Conservation (phyloP, 2,113 vertebrate species). For the Leptosomus discolor region DNA sequence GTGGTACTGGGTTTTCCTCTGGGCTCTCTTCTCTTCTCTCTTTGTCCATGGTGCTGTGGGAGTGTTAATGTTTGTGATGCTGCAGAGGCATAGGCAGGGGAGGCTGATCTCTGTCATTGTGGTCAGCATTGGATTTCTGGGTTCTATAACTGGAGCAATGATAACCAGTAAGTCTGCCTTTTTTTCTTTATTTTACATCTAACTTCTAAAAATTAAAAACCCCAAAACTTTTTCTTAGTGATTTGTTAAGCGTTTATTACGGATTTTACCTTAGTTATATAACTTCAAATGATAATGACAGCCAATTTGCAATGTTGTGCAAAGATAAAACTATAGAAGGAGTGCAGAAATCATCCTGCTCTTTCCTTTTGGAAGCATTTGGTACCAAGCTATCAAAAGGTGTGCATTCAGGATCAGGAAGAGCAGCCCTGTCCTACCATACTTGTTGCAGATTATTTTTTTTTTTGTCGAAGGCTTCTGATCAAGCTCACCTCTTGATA, state of each 20-base stretch:
- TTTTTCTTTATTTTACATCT: not conserved
- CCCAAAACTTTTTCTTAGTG: not conserved
- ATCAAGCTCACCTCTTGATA: not conserved
- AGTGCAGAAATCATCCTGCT: not conserved
- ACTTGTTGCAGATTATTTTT: not conserved
- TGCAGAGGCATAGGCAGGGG: conserved; percentile 92
- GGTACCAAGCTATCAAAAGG: not conserved
- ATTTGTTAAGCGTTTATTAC: not conserved
- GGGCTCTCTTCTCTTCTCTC: conserved; percentile 98
- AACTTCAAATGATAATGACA: not conserved
- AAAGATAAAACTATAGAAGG: not conserved
- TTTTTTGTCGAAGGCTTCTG: not conserved
- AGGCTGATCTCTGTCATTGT: conserved; percentile 92
- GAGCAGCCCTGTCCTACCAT: not conserved
- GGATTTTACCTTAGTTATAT: not conserved
- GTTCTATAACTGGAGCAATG: conserved; percentile 90
- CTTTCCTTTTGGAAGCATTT: not conserved
- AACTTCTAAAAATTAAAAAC: not conserved
- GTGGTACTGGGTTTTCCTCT: conserved; percentile 99
- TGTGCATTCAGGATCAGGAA: not conserved
- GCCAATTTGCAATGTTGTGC: not conserved
- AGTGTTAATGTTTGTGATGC: conserved; percentile 93
- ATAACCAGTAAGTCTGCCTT: conserved; percentile 91
- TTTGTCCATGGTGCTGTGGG: conserved; percentile 91
- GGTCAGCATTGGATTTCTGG: conserved; percentile 92